A percentile compares a stretch with the other conserved stretches of the same genome.
phyloP scores from a whole-genome alignment of 2,113 vertebrate genomes.

The Nansenia antarctica region DNA sequence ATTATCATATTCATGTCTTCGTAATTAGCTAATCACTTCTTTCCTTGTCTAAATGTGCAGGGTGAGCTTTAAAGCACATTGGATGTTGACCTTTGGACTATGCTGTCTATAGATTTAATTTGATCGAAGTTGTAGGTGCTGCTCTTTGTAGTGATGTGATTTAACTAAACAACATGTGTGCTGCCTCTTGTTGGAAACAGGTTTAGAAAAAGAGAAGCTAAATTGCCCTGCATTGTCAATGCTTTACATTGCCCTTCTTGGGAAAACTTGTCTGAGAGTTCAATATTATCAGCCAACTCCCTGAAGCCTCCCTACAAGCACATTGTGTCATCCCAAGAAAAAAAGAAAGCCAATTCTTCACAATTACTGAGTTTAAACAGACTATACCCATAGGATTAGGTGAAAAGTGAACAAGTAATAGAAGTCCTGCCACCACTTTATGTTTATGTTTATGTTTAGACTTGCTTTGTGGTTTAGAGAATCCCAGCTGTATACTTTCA shows the following conservation, averaged over 20 bases:
- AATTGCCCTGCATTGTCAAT: not conserved
- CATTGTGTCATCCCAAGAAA: not conserved
- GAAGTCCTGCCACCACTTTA: not conserved
- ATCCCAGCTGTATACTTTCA: not conserved
- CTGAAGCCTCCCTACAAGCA: not conserved
- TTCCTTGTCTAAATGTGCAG: not conserved
- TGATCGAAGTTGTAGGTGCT: not conserved
- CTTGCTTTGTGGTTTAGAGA: not conserved
- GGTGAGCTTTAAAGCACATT: not conserved
- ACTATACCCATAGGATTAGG: not conserved
- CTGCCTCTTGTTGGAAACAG: not conserved
- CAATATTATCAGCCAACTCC: not conserved
- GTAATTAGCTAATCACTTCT: no score
- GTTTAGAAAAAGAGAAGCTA: not conserved
- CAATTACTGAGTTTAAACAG: not conserved
- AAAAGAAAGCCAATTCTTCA: constrained; percentile 12
- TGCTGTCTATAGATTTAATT: not conserved
- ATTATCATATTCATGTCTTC: not conserved
- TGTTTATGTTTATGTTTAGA: not conserved
- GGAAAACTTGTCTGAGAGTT: not conserved
- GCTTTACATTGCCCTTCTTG: not conserved
- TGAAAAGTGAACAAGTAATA: not conserved
- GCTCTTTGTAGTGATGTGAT: not conserved
- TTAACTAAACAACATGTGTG: not conserved
- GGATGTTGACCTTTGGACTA: not conserved